phyloP scores from a whole-genome alignment of 2,113 vertebrate species.

The Pollachius pollachius region DNA sequence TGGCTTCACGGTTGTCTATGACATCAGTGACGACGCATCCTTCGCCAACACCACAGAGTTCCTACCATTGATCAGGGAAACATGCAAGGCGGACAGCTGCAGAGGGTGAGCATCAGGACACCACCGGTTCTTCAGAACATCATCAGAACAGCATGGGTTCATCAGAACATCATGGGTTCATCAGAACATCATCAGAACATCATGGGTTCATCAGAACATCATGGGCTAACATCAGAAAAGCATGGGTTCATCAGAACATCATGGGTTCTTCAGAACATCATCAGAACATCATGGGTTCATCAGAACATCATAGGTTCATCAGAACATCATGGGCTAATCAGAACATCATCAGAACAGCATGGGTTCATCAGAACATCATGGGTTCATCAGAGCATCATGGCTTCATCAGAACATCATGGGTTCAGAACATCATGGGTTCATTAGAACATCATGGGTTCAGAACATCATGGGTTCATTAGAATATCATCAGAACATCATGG shows the following conservation, averaged over 20 bases:
- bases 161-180: neutral
- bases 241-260: neutral
- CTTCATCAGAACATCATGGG: neutral
- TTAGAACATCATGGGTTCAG: neutral
- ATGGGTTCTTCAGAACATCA: neutral
- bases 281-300: neutral
- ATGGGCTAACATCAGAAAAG: too few relatives aligned
- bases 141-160: neutral
- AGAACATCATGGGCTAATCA: neutral
- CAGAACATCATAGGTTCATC: neutral
- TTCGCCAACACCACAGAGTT: conserved; percentile 73
- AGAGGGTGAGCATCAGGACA: conserved; percentile 65
- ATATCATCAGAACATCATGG: neutral
- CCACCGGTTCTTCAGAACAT: neutral
- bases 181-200: neutral
- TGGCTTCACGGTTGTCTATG: conserved; percentile 77
- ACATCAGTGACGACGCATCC: conserved; percentile 72
- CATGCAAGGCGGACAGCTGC: conserved; percentile 57
- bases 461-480: neutral
- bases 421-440: too few relatives aligned
- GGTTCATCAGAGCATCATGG: neutral
- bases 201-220: neutral
- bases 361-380: neutral
- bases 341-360: neutral
- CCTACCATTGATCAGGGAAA: conserved; percentile 70